Base-by-base conservation (phyloP, 2,113 vertebrate genomes). In the Ceyx cyanopectus region DNA sequence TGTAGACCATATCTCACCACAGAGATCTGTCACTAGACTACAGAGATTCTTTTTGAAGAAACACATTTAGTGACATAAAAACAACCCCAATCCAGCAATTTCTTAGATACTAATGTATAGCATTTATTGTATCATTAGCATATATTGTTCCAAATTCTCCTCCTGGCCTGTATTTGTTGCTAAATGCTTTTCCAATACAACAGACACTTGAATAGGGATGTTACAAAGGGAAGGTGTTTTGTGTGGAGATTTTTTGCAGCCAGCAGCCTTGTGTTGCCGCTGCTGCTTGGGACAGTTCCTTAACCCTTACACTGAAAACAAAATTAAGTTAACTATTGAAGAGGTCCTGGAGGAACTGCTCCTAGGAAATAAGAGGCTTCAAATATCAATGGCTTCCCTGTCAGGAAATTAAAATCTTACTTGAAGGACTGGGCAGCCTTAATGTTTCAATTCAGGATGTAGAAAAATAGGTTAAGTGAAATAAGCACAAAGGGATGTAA, bases 391-490 rank as follows among this genome's bases (percentile, higher is more conserved):
- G 26, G 9, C 40, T 40, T 58, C 29, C 21, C 50, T 63, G 9
- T 51, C 43, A 61, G n/a, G 26, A 85, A 92, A 67, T 63, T 16
- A 43, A 20, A 43, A 30, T 82, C 5, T 2, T 94, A 80, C 60
- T 56, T 92, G 62, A 81, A 84, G 66, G 67, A 72, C 4, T 5
- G 8, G 14, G 19, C 61, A 57, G 29, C 68, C 46, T 89, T 62
- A 68, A 68, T 84, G 15, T 9, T 76, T 85, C 63, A 80, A 87
- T 53, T 16, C 22, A 10, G 30, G 48, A 91, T 82, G 78, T n/a
- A 80, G 56, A 70, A 92, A 92, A 94, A 79, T 66, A 79, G 23
- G 70, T 69, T 85, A 92, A 92, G 60, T 70, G 54, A 73, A 87
- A 89, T 60, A 76, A 67, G 43, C 56, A 70, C 22, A 24, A 30